A percentile compares a stretch with the other conserved stretches of the same genome.
Conservation (phyloP, 2,888 invertebrate species). For the Drosophila colorata region DNA sequence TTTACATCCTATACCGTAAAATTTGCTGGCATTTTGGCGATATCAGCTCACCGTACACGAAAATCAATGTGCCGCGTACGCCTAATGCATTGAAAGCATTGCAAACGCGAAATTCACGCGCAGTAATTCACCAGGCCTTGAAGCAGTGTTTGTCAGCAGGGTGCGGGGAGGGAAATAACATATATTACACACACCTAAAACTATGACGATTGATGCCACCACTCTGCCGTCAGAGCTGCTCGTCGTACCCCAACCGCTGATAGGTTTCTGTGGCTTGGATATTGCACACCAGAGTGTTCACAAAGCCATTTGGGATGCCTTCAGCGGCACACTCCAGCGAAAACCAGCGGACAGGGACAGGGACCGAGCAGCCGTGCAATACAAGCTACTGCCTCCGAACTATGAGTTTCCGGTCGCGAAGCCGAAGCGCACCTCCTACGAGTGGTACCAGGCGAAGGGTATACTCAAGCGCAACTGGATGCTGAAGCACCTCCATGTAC, state of each 20-base stretch:
- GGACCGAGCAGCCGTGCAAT: constrained; percentile 92
- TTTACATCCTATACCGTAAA: constrained; percentile 51
- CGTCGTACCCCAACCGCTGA: constrained; percentile 93
- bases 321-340: constrained; percentile 90
- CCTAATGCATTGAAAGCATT: constrained; percentile 2
- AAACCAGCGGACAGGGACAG: constrained; percentile 87
- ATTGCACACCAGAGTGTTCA: constrained; percentile 93
- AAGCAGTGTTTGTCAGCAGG: constrained; percentile 13
- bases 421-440: constrained; percentile 95
- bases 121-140: constrained; percentile 16
- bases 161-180: constrained; percentile 26
- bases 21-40: constrained; percentile 7
- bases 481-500: constrained; percentile 94
- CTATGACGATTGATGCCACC: constrained; percentile 87
- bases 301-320: constrained; percentile 96
- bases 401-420: constrained; percentile 95
- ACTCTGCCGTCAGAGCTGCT: constrained; percentile 94
- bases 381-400: constrained; percentile 92
- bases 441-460: constrained; percentile 98
- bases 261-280: constrained; percentile 95
- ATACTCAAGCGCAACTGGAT: constrained; percentile 98
- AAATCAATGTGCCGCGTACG: constrained; percentile 1
- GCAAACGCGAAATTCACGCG: constrained; percentile 1
- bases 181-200: constrained; percentile 42
- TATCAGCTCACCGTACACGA: not conserved